phyloP scores from a whole-genome alignment of 2,888 invertebrate species.

The Cephus runcator region DNA sequence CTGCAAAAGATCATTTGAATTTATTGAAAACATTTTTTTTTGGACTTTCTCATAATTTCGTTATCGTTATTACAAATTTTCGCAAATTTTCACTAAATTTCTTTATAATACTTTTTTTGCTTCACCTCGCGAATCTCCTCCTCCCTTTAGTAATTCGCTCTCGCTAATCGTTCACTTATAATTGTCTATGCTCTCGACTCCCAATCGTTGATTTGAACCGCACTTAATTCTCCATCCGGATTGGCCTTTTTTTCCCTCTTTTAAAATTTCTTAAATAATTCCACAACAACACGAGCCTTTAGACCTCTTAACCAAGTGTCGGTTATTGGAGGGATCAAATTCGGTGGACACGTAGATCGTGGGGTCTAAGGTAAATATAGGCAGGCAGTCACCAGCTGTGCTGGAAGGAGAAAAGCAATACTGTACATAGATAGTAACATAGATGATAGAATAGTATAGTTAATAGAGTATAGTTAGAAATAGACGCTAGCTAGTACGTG shows the following conservation, averaged over 20 bases:
- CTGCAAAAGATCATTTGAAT: neutral
- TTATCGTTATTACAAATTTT: neutral
- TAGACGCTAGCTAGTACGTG: constrained; percentile 38
- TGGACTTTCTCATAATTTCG: no score
- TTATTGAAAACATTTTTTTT: neutral
- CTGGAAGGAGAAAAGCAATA: constrained; percentile 38
- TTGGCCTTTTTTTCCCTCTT: neutral
- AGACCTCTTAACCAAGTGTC: constrained; percentile 34
- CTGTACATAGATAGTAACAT: constrained; percentile 33
- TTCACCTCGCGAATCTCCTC: neutral
- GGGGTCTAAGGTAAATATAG: constrained; percentile 10
- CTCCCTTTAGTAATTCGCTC: neutral
- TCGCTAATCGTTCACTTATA: neutral
- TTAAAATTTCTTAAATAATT: constrained; percentile 17
- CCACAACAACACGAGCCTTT: constrained; percentile 30
- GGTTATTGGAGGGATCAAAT: constrained; percentile 29
- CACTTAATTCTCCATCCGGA: neutral
- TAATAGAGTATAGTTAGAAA: constrained; percentile 27
- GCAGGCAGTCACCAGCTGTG: constrained; percentile 38
- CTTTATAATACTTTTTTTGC: neutral
- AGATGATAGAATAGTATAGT: constrained; percentile 32
- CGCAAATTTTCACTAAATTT: neutral
- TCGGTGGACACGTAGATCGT: neutral
- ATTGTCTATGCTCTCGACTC: neutral
- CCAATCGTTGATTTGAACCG: neutral